Conservation (phyloP, 2,113 vertebrate species). For the Danionella cerebrum region DNA sequence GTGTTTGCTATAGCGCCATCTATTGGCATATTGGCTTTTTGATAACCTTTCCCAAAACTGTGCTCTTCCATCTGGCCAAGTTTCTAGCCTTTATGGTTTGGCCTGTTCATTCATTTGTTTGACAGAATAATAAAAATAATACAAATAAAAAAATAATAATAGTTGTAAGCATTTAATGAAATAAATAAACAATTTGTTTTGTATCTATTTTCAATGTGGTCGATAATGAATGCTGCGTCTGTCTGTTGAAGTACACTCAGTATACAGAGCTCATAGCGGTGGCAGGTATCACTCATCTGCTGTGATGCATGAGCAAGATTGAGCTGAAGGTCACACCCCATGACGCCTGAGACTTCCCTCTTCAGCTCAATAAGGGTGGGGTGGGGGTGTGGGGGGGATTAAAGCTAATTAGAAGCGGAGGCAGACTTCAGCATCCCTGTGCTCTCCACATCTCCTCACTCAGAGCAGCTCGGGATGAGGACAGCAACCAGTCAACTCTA, state of each 20-base stretch:
- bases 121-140: too few species aligned
- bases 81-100: too few species aligned
- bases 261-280: not conserved
- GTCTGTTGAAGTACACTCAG: not conserved
- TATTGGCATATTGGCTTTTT: too few species aligned
- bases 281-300: conserved; percentile 7
- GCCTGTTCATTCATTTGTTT: too few species aligned
- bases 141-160: not conserved
- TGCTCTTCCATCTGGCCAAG: too few species aligned
- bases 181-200: too few species aligned
- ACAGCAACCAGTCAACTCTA: conserved; percentile 24
- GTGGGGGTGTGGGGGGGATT: conserved; percentile 60
- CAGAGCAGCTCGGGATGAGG: conserved; percentile 34
- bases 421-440: conserved; percentile 50
- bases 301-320: conserved; percentile 30
- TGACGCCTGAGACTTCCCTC: conserved; percentile 53
- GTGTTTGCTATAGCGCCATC: too few species aligned
- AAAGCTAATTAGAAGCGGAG: conserved; percentile 62
- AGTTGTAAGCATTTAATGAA: too few species aligned
- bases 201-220: too few species aligned
- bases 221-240: not conserved
- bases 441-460: conserved; percentile 45
- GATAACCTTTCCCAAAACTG: too few species aligned
- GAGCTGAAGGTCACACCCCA: conserved; percentile 61
- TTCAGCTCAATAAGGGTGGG: conserved; percentile 57